Conservation (phyloP, 2,888 invertebrate genomes). For the Norana najaformis region DNA sequence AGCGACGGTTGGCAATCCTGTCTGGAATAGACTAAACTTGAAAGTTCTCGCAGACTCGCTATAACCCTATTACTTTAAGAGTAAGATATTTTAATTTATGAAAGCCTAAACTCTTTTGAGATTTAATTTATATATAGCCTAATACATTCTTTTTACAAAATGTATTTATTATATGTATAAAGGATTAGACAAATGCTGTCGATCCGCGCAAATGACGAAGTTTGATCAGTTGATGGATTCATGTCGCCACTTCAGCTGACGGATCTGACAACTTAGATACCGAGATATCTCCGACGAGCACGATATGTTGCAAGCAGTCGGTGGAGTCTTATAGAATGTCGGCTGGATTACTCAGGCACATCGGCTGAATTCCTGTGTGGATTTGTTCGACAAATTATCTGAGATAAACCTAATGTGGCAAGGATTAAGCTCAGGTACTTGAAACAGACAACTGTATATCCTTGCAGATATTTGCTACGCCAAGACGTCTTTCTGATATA, state of each 20-base stretch:
- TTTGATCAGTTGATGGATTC: not conserved
- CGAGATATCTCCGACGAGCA: too few relatives aligned
- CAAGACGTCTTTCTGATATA: not conserved
- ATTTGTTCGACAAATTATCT: not conserved
- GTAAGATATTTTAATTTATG: too few relatives aligned
- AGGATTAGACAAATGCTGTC: not conserved
- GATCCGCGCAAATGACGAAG: not conserved
- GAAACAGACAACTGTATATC: not conserved
- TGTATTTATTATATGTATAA: too few relatives aligned
- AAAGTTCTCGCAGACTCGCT: too few relatives aligned
- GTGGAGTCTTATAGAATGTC: not conserved
- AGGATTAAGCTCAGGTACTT: not conserved
- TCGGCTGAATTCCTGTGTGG: not conserved
- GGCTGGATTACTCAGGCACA: not conserved
- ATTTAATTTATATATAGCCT: too few relatives aligned
- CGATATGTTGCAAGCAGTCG: not conserved
- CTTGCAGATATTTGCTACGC: not conserved
- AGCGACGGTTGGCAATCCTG: too few relatives aligned
- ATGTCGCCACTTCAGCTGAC: not conserved
- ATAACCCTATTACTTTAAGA: too few relatives aligned
- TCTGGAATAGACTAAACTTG: too few relatives aligned
- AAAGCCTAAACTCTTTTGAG: too few relatives aligned
- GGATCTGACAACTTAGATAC: not conserved
- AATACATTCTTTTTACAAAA: too few relatives aligned
- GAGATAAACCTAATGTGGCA: not conserved